Percentiles rank a stretch among this genome's conserved stretches.
These are phyloP conservation scores for Syngnathus rostellatus DNA, from an alignment of 2,797 vertebrate genomes.

Conservation along the genomic window DNA sequence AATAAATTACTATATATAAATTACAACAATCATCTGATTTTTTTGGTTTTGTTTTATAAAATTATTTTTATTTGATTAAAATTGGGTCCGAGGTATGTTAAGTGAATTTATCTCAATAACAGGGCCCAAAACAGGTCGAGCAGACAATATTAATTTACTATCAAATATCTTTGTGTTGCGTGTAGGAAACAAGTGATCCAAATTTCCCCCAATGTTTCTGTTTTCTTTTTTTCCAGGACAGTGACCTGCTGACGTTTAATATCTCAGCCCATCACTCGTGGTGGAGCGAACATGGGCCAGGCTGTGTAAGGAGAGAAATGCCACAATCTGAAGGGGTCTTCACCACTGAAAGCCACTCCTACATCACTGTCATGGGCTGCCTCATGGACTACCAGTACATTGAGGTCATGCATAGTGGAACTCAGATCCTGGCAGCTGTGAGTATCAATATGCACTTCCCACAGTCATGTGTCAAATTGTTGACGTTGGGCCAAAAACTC, in stretches of 20 bases:
- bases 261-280: conserved; percentile 84
- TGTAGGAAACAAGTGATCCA: background rate
- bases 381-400: conserved; percentile 81
- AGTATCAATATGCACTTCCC: conserved; percentile 49
- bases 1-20: no score
- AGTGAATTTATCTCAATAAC: no score
- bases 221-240: conserved; percentile 67
- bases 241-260: conserved; percentile 83
- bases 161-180: no score
- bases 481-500: no score
- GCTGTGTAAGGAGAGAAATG: conserved; percentile 75
- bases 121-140: no score
- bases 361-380: conserved; percentile 79
- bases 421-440: conserved; percentile 81
- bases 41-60: no score
- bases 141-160: no score
- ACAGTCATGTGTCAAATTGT: background rate
- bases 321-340: conserved; percentile 56
- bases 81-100: no score
- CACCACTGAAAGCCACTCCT: conserved; percentile 72
- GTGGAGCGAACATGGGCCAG: conserved; percentile 85
- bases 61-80: no score
- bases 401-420: conserved; percentile 80
- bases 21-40: no score
- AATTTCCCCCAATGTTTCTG: background rate